Evolutionary conservation across 2,113 vertebrate genomes (phyloP).

Genomic region (Speoplatyrhinus poulsoni): DNA sequence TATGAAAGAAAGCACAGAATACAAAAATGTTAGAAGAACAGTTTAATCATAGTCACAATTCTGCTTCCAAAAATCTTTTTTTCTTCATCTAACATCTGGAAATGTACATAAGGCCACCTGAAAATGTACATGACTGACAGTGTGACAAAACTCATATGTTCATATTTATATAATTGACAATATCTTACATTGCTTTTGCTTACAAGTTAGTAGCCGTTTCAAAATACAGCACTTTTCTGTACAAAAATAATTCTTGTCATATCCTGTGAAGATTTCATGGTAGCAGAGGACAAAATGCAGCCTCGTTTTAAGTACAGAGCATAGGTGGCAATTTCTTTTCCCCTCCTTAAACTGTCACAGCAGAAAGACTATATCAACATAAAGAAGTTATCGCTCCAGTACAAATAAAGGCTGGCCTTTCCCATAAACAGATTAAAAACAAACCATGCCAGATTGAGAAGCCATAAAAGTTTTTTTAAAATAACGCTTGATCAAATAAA

Average conservation of each 20-base stretch:
- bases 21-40: constrained; percentile 97
- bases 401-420: constrained; percentile 89
- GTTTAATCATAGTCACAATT: constrained; percentile 99
- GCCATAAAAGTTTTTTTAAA: constrained; percentile 92
- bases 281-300: constrained; percentile 84
- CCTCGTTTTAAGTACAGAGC: constrained; percentile 80
- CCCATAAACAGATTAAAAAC: constrained; percentile 89
- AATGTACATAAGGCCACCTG: constrained; percentile 99
- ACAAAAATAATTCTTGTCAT: constrained; percentile 93
- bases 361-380: constrained; percentile 84
- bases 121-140: constrained; percentile 99
- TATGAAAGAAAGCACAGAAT: constrained; percentile 14
- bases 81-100: constrained; percentile 89
- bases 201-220: constrained; percentile 91
- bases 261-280: constrained; percentile 87
- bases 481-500: constrained; percentile 95
- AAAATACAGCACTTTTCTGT: constrained; percentile 99
- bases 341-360: constrained; percentile 79
- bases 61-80: constrained; percentile 86
- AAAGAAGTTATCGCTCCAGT: constrained; percentile 85
- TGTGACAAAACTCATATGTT: constrained; percentile 97
- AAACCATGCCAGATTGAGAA: constrained; percentile 87
- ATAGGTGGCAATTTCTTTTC: constrained; percentile 46
- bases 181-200: constrained; percentile 98
- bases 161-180: constrained; percentile 97